These are phyloP conservation scores for Trissolcus japonicus DNA, from an alignment of 2,888 invertebrate genomes.

Conservation along the genomic window DNA sequence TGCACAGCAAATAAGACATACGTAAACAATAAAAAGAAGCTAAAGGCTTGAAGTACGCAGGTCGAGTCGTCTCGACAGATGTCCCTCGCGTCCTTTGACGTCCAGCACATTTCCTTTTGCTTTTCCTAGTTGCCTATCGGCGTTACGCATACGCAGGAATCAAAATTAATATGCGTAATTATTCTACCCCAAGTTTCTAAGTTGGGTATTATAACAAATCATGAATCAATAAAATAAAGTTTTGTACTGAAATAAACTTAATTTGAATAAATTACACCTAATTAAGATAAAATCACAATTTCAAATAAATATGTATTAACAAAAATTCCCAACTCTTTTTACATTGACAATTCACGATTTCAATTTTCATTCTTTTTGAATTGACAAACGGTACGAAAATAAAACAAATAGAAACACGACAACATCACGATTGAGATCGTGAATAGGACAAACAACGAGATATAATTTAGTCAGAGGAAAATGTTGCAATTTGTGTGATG, in stretches of 20 bases:
- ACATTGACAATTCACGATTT: conserved; percentile 33
- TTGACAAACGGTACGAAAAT: background rate
- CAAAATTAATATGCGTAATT: conserved; percentile 53
- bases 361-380: conserved; percentile 19
- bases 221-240: background rate
- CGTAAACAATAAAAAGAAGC: conserved; percentile 58
- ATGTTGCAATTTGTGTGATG: background rate
- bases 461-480: conserved; percentile 13
- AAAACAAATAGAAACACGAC: conserved; percentile 18
- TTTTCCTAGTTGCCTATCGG: conserved; percentile 53
- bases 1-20: conserved; percentile 47
- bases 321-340: conserved; percentile 28
- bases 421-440: conserved; percentile 32
- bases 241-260: background rate
- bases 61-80: conserved; percentile 53
- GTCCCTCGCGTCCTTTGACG: conserved; percentile 58
- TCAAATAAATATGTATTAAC: no score
- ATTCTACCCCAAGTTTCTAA: conserved; percentile 18
- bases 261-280: background rate
- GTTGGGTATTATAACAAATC: conserved; percentile 18
- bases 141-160: conserved; percentile 55
- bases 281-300: no score
- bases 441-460: conserved; percentile 19
- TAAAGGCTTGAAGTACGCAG: conserved; percentile 52
- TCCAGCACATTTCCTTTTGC: conserved; percentile 58